Evolutionary conservation across 2,797 vertebrate genomes (phyloP).

Genomic region (Rhabdophis nuchalis): DNA sequence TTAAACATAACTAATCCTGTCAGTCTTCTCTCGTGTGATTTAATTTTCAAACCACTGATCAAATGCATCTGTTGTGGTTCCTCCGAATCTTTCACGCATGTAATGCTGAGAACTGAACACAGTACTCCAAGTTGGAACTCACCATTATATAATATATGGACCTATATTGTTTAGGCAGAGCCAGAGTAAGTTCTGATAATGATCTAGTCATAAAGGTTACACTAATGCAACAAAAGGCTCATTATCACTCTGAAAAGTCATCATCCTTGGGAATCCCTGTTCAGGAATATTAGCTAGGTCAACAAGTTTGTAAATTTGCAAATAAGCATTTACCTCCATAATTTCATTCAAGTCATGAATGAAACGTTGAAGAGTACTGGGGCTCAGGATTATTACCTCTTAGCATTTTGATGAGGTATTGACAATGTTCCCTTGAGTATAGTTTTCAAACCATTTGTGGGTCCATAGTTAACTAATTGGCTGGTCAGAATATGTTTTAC

Average conservation of each 20-base stretch:
- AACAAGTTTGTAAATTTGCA: background rate
- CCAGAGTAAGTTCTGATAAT: background rate
- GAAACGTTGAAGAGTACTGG: background rate
- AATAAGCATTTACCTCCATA: background rate
- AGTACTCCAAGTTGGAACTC: background rate
- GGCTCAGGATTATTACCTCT: background rate
- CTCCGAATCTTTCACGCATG: background rate
- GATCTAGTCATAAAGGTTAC: background rate
- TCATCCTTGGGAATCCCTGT: background rate
- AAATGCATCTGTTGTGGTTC: background rate
- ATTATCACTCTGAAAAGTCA: background rate
- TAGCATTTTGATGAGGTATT: background rate
- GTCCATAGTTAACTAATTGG: too few species aligned
- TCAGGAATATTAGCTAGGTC: background rate
- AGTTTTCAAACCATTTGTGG: background rate
- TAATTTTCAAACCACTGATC: background rate
- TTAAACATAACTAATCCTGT: background rate
- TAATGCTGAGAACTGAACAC: background rate
- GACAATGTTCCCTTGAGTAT: background rate
- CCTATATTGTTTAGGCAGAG: background rate
- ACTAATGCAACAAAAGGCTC: background rate
- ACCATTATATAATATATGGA: background rate
- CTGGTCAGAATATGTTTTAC: too few species aligned
- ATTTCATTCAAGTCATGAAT: background rate
- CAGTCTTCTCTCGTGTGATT: background rate